Evolutionary conservation across 2,888 invertebrate genomes (phyloP), one percentile per base, ranked within the genome.

Genomic region (Drosophila multiciliata): DNA sequence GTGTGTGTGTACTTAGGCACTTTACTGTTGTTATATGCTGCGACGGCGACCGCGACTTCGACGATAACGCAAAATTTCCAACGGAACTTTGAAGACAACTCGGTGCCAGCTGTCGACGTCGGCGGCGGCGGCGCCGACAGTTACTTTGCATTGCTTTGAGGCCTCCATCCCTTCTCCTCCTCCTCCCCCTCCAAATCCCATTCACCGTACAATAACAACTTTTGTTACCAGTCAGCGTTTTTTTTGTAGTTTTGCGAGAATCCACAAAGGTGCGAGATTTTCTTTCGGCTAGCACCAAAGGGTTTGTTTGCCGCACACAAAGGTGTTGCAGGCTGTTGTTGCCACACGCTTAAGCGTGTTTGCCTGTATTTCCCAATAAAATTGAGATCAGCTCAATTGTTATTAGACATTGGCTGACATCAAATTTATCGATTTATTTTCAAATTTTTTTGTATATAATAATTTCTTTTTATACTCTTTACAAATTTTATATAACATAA

Each of bases 81-180:
- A 75, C 52, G 66, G 50, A 75, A 66, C 80, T 80, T 67, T 68
- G 73, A 78, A 78, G 81, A 78, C 78, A 67, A 40, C 63, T 9
- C 62, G 78, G 72, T 45, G 72, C 78, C 59, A 66, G 45, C 20
- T 45, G 45, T 12, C 45, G 42, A 20, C 42, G 20, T 20, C 42
- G 20, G 12, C 42, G 42, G 12, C 42, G 12, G 5, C 15, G 36
- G 42, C 20, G 20, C 12, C 26, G 29, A 29, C 29, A 5, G 29
- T 29, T 29, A 29, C 5, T 5, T 29, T 8, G 20, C 20, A 23
- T 45, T 23, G 15, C 23, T 45, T 45, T 45, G 23, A 23, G 15
- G 45, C 8, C 45, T 15, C 8, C 7, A 3, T 15, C 0, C 7
- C 12, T 6, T 7, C 20, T 6, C 12, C 7, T 3, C 45, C 23